Conservation (phyloP, 2,888 invertebrate genomes). For the Zaprionus bogoriensis region DNA sequence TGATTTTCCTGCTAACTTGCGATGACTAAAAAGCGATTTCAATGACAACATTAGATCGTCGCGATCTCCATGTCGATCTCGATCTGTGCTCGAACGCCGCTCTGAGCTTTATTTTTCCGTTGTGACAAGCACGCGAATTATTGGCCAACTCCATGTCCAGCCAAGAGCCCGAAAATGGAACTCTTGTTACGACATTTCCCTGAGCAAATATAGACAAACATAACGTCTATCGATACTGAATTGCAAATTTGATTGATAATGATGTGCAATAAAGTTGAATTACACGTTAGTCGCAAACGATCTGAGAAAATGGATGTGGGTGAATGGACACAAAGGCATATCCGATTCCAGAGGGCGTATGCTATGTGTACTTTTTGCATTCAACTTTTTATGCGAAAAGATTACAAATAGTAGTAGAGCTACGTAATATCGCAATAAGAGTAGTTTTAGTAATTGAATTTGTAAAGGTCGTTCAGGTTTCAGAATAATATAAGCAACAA, state of each 20-base stretch:
- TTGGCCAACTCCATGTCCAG: background rate
- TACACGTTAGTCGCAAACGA: no score
- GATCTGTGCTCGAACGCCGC: no score
- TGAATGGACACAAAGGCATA: background rate
- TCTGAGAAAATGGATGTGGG: background rate
- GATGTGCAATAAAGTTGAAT: background rate
- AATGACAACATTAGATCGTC: constrained; percentile 11
- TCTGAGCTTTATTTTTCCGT: background rate
- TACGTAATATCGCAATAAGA: no score
- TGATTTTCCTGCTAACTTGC: constrained; percentile 1
- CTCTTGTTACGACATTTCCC: background rate
- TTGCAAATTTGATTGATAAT: background rate
- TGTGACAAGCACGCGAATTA: background rate
- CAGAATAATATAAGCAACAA: no score
- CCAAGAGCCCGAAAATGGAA: background rate
- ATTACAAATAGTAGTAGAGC: no score
- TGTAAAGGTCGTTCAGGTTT: no score
- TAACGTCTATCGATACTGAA: background rate
- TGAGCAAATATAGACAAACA: no score
- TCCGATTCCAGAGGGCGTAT: background rate
- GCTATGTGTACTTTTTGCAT: background rate
- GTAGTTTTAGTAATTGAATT: background rate
- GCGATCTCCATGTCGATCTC: background rate
- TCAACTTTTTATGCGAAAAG: background rate
- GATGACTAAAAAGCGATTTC: constrained; percentile 10